phyloP scores from a whole-genome alignment of 2,888 invertebrate species.

The Agonopterix subpropinquella region DNA sequence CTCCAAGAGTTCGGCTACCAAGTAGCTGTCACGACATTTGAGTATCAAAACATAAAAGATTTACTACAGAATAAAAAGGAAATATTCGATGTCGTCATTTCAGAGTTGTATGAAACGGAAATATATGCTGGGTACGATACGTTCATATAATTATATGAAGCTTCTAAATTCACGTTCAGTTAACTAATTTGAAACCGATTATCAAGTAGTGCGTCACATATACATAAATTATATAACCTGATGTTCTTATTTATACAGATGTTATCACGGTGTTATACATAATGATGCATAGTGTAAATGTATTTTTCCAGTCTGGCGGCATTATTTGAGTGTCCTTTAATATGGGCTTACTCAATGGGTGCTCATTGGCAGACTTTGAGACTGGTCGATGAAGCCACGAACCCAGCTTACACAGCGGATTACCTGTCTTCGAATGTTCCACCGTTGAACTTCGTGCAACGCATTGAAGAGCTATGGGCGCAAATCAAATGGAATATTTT shows the following conservation, averaged over 20 bases:
- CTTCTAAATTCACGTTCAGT: too few species aligned
- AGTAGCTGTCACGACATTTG: background rate
- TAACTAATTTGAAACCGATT: too few species aligned
- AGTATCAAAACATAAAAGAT: slow-evolving; percentile 7
- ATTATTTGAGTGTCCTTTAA: slow-evolving; percentile 34
- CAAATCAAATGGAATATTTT: slow-evolving; percentile 17
- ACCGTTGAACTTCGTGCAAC: slow-evolving; percentile 25
- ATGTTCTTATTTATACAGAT: too few species aligned
- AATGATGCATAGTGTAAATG: background rate
- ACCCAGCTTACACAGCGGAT: slow-evolving; percentile 33
- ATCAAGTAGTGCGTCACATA: too few species aligned
- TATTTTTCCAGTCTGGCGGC: slow-evolving; percentile 26
- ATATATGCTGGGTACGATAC: slow-evolving; percentile 14
- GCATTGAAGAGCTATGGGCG: slow-evolving; percentile 25
- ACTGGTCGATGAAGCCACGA: slow-evolving; percentile 30
- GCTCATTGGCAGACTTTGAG: slow-evolving; percentile 30
- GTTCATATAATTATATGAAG: too few species aligned
- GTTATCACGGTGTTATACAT: too few species aligned
- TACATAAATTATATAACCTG: too few species aligned
- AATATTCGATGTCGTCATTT: slow-evolving; percentile 17
- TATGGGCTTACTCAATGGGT: slow-evolving; percentile 40
- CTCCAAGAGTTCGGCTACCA: slow-evolving; percentile 2
- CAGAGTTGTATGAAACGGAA: slow-evolving; percentile 18
- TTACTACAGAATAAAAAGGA: slow-evolving; percentile 12
- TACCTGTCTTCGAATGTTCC: slow-evolving; percentile 16